Evolutionary conservation across 2,113 vertebrate genomes (phyloP), one percentile per base, ranked within the genome.

Genomic region (Ondatra zibethicus): DNA sequence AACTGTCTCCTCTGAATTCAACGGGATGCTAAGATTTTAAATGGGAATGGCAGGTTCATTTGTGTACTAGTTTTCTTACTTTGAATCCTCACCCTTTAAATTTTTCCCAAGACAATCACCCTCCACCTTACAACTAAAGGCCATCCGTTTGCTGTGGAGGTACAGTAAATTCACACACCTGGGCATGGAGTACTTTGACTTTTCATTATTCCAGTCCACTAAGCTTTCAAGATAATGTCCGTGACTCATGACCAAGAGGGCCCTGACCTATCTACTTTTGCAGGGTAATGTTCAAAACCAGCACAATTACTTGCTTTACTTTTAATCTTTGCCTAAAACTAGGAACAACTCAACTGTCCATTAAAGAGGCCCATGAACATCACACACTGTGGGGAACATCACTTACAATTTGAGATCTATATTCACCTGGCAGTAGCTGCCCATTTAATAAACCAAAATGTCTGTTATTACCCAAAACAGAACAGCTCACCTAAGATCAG

Each of bases 241-340:
- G 17, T 87, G 45, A 66, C 42, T 96, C 36, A 94, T 36, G 14
- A 89, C 58, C 5, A 63, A 75, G 61, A 85, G 31, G 58, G 4
- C 42, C 75, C 39, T 65, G 39, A 16, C 36, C 75, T 72, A 92
- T 52, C 11, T 52, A 8, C 66, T 91, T 91, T 50, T 77, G 31
- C 14, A 66, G 47, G 61, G 75, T 14, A n/a, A 47, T 45, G 10
- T 70, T 80, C 89, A 91, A 87, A 89, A 25, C 36, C 89, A 89
- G 33, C 50, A 17, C 6, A 73, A 31, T 45, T 80, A 88, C 33
- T 31, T 42, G 8, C 23, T 91, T 76, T 39, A 68, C n/a, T 76
- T 88, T 89, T 89, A 84, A 81, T 88, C 88, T 96, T 90, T 90
- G 76, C 36, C 94, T 88, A 70, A 17, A 66, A 91, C n/a, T 72